These are phyloP conservation scores for Sylvietta virens DNA, from an alignment of 2,113 vertebrate species.

Conservation along the genomic window DNA sequence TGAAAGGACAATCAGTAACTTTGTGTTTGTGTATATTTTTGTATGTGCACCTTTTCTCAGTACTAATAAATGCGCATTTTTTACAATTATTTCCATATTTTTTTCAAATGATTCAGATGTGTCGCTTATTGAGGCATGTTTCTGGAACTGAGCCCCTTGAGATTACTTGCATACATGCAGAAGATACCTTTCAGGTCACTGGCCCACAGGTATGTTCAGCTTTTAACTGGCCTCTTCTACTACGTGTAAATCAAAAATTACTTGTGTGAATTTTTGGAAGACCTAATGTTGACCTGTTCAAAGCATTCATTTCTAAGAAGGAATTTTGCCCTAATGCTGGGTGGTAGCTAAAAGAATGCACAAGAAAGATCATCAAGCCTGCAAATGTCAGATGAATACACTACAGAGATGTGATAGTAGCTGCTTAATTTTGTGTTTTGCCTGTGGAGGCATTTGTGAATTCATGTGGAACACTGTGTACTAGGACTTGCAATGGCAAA, in stretches of 20 bases:
- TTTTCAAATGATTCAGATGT: conserved; percentile 73
- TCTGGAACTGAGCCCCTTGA: conserved; percentile 95
- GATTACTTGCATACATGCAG: conserved; percentile 94
- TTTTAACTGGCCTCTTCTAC: background rate
- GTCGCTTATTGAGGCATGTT: conserved; percentile 89
- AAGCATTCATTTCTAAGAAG: background rate
- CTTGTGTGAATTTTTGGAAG: background rate
- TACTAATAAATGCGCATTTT: background rate
- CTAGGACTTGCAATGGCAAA: background rate
- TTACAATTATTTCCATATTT: background rate
- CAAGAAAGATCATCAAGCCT: background rate
- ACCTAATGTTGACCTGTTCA: background rate
- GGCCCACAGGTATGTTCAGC: conserved; percentile 88
- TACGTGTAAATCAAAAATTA: background rate
- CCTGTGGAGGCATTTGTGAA: background rate
- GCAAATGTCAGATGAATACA: background rate
- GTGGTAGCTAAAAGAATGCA: background rate
- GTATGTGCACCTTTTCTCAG: background rate
- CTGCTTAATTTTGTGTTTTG: background rate
- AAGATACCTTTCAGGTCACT: conserved; percentile 96
- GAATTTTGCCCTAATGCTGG: background rate
- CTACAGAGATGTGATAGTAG: background rate
- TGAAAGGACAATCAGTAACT: background rate
- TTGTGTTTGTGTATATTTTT: background rate
- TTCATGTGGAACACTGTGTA: background rate